These are phyloP conservation scores for Opisthograptis luteolata DNA, from an alignment of 2,888 invertebrate genomes.

Conservation along the genomic window DNA sequence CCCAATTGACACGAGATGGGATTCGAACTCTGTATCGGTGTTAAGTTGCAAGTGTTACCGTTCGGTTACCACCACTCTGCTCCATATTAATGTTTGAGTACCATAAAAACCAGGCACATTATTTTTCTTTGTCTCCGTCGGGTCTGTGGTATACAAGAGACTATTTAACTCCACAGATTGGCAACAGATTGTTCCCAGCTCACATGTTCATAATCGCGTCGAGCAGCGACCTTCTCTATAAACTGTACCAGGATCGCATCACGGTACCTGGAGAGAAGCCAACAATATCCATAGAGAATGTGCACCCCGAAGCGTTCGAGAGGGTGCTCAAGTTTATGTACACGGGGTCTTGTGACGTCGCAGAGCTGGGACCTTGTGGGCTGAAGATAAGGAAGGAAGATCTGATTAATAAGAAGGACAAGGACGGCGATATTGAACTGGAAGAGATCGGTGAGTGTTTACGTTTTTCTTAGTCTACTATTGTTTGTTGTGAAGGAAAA, in stretches of 20 bases:
- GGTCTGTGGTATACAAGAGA: too few species aligned
- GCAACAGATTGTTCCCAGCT: constrained; percentile 85
- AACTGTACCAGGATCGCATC: constrained; percentile 73
- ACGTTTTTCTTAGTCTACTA: not conserved
- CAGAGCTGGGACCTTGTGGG: constrained; percentile 77
- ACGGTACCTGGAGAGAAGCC: constrained; percentile 58
- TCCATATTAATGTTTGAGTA: too few species aligned
- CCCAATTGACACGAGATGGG: too few species aligned
- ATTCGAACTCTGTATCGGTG: too few species aligned
- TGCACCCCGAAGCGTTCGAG: constrained; percentile 87
- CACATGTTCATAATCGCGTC: constrained; percentile 89
- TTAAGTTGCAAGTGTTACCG: too few species aligned
- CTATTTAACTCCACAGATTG: constrained; percentile 74
- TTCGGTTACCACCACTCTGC: too few species aligned
- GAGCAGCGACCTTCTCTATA: constrained; percentile 86
- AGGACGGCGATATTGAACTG: constrained; percentile 51
- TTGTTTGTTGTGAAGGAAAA: too few species aligned
- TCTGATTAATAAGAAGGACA: constrained; percentile 60
- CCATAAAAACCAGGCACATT: too few species aligned
- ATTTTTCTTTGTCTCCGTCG: too few species aligned
- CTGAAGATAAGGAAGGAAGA: constrained; percentile 77
- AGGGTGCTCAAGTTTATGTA: constrained; percentile 88
- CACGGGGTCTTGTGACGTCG: constrained; percentile 86
- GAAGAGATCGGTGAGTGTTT: constrained; percentile 61
- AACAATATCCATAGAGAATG: constrained; percentile 76